phyloP scores from a whole-genome alignment of 2,888 invertebrate species.

The Drosophila subsilvestris region DNA sequence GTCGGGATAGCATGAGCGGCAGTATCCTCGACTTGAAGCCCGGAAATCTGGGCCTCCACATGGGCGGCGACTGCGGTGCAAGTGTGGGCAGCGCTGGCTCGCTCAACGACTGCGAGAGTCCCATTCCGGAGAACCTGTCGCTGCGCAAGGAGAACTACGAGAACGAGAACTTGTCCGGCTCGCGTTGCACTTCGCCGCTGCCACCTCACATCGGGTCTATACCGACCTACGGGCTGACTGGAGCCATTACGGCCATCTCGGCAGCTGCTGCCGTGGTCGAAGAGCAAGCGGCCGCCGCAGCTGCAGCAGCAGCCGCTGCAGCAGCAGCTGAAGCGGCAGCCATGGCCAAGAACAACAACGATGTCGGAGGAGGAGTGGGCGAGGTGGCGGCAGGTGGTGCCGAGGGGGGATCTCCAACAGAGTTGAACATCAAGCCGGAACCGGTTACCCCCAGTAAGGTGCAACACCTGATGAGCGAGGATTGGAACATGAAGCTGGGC shows the following conservation, averaged over 20 bases:
- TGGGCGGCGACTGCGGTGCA: constrained; percentile 23
- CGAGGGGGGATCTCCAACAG: constrained; percentile 30
- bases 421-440: constrained; percentile 68
- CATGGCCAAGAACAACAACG: constrained; percentile 54
- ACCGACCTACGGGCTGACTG: constrained; percentile 81
- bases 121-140: constrained; percentile 82
- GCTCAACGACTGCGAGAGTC: constrained; percentile 75
- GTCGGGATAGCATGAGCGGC: constrained; percentile 25
- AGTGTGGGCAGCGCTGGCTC: constrained; percentile 69
- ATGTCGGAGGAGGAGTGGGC: constrained; percentile 8
- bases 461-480: constrained; percentile 79
- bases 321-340: constrained; percentile 34
- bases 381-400: constrained; percentile 30
- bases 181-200: constrained; percentile 66
- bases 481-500: constrained; percentile 84
- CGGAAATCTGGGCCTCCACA: constrained; percentile 8
- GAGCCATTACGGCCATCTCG: constrained; percentile 82
- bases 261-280: constrained; percentile 80
- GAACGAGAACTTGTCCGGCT: constrained; percentile 56
- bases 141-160: constrained; percentile 78
- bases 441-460: constrained; percentile 69
- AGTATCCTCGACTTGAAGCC: constrained; percentile 52
- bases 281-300: constrained; percentile 75
- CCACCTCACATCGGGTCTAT: constrained; percentile 74
- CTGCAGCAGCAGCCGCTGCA: constrained; percentile 67